Evolutionary conservation across 2,888 invertebrate genomes (phyloP).

Genomic region (Morpho helenor): DNA sequence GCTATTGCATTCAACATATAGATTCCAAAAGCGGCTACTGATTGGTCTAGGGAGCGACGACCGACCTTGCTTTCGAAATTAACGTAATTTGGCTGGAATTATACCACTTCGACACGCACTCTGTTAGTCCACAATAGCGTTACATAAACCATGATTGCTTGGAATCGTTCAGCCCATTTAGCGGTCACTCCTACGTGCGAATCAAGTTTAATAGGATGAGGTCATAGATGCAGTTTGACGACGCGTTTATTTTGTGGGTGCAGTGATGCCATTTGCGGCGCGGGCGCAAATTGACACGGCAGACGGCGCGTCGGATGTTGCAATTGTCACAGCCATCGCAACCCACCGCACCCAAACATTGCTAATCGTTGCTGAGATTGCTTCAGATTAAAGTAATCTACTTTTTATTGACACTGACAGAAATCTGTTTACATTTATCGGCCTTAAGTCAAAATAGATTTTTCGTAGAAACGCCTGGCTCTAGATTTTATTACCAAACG

Average conservation of each 20-base stretch:
- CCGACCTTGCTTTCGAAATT: conserved; percentile 61
- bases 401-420: not conserved
- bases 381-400: conserved; percentile 11
- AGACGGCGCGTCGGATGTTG: conserved; percentile 71
- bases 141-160: conserved; percentile 9
- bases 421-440: no score
- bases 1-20: conserved; percentile 33
- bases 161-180: conserved; percentile 30
- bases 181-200: conserved; percentile 44
- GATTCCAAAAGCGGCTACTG: conserved; percentile 40
- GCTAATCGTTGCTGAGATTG: conserved; percentile 7
- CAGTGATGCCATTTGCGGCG: conserved; percentile 36
- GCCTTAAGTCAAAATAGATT: not conserved
- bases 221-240: conserved; percentile 57
- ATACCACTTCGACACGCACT: conserved; percentile 59
- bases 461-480: no score
- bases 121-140: conserved; percentile 10
- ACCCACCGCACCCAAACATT: conserved; percentile 39
- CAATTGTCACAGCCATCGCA: conserved; percentile 46
- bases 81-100: conserved; percentile 59
- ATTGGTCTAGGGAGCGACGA: conserved; percentile 43
- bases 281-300: conserved; percentile 52
- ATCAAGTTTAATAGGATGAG: conserved; percentile 42
- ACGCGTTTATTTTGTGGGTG: conserved; percentile 38
- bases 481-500: no score